Percentiles rank a stretch among this genome's conserved stretches.
Conservation (phyloP, 2,888 invertebrate species). For the Rhamnusium bicolor region DNA sequence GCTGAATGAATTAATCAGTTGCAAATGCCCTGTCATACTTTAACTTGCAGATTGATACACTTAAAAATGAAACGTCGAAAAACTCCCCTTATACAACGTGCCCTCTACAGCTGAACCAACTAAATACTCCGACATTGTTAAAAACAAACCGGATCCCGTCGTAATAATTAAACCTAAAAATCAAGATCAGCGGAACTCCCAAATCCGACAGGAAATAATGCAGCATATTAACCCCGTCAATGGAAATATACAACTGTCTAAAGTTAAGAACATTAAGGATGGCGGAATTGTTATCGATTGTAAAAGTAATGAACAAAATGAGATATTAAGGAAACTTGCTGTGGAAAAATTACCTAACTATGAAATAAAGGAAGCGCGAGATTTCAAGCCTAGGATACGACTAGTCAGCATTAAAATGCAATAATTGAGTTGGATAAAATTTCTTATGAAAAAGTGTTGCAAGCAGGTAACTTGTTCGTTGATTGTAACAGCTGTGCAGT, state of each 20-base stretch:
- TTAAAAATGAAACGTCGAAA: too few relatives aligned
- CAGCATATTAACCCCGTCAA: background rate
- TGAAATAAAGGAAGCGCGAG: background rate
- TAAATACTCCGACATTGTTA: background rate
- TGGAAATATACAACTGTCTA: background rate
- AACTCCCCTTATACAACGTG: too few relatives aligned
- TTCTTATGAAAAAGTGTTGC: background rate
- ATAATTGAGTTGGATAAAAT: background rate
- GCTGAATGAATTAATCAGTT: too few relatives aligned
- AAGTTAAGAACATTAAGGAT: background rate
- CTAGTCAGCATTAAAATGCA: background rate
- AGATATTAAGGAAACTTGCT: background rate
- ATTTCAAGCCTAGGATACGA: background rate
- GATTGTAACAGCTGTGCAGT: background rate
- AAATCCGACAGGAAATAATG: background rate
- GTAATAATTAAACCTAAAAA: background rate
- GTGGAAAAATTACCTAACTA: background rate
- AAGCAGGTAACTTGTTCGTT: background rate
- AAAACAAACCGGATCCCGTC: background rate
- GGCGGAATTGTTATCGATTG: background rate
- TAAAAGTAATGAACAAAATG: background rate
- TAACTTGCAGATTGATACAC: too few relatives aligned
- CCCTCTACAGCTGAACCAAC: too few relatives aligned
- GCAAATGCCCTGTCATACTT: too few relatives aligned
- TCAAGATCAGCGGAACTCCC: background rate